Evolutionary conservation across 2,113 vertebrate genomes (phyloP), one percentile per base, ranked within the genome.

Genomic region (Xenotilapia flavipinnis): DNA sequence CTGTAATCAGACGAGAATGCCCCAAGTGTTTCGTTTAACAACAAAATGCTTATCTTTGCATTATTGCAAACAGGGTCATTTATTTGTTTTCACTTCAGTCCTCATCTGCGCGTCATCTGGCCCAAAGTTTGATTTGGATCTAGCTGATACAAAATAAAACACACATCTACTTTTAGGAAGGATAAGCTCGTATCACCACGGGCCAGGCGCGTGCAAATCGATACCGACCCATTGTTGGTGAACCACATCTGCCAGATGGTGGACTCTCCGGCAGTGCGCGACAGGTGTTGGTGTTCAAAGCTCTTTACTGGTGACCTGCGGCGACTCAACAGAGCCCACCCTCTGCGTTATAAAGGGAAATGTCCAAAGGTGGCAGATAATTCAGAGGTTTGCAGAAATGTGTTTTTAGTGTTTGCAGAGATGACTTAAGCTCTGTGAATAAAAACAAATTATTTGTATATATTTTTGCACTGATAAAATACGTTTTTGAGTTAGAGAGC

Each of bases 271-370:
- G 83, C 89, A 55, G 81, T 80, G 70, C 82, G 94, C 95, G 94
- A 95, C 96, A 96, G 95, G 94, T 96, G 95, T 94, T 93, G 88
- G 68, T 88, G 91, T 38, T 51, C 81, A 90, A 49, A 90, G 93
- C 87, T 84, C 42, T 31, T 58, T 83, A 82, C 42, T 86, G 89
- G 75, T 85, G 88, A 84, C 92, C 84, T 80, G 80, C 70, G 53
- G 86, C 23, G 33, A 60, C 79, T 40, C 33, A 23, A 79, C 26
- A 45, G 60, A 53, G 60, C 60, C 3, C 26, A 82, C 53, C 62
- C 56, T 84, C 49, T 83, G 80, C 58, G 60, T 68, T 8, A 7
- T 28, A 60, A 58, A 19, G 49, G 62, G 70, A 62, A 53, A 55
- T n/a, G 10, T 82, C 47, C n/a, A 54, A 68, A 86, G 56, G 21